Evolutionary conservation across 30 jellyfish, hydroid and myxozoan species (phyloP), one percentile per base, ranked within the genome.

Genomic region (Nemopilema nomurai): DNA sequence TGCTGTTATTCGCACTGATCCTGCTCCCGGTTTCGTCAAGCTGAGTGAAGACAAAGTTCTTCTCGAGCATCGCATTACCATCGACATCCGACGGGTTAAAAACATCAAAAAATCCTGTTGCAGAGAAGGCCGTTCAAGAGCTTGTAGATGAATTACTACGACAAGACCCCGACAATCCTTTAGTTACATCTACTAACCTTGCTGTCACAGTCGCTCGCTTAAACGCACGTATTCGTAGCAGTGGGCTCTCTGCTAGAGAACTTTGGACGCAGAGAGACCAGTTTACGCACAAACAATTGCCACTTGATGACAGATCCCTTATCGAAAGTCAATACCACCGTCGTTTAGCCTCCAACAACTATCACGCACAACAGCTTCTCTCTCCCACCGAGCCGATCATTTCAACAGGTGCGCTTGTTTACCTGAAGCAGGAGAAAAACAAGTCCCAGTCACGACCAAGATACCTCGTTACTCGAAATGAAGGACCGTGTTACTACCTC

Each of bases 121-220:
- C 94, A 6, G 94, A 85, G 70, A 52, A 71, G 53, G 90, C 94
- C 23, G 83, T 75, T 18, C 84, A 76, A 41, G 94, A 85, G 30
- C 26, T 76, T 22, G 90, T 52, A 65, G 70, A 17, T 22, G 94
- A 85, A 41, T 16, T 85, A n/a, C 82, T 85, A 25, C 52, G 76
- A 20, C 82, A 51, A 21, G 89, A 62, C 74, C 89, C 90, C 22
- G 66, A 31, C 31, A 76, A 74, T 24, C 49, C 41, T 31, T 73
- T 73, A 19, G 28, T 73, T 22, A 26, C 69, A 24, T 72, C n/a
- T 16, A 22, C 50, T 62, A 24, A 25, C 9, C 94, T 85, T n/a
- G 72, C 94, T 30, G 23, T 72, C 22, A 81, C 92, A 20, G 29
- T 74, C 24, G 72, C 69, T 41, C 70, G 51, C 21, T 83, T 85